phyloP scores from a whole-genome alignment of 1,140 invertebrate genomes.

The Conopomorpha cramerella region DNA sequence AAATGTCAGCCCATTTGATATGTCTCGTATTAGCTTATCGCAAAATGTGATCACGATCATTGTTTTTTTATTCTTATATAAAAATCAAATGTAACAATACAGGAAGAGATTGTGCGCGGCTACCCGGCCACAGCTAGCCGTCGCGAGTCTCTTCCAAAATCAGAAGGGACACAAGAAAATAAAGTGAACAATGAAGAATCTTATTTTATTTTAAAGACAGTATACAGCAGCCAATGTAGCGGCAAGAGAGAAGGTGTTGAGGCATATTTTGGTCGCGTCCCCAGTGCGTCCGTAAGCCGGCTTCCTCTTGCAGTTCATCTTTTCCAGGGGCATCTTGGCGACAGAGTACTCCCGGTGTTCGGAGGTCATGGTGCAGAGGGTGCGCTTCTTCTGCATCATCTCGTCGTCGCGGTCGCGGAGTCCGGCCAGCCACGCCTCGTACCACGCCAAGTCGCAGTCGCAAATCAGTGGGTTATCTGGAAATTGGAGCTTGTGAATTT shows the following conservation, averaged over 20 bases:
- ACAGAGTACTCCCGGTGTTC: slow-evolving; percentile 82
- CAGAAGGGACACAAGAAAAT: slow-evolving; percentile 10
- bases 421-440: slow-evolving; percentile 76
- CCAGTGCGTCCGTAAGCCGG: slow-evolving; percentile 32
- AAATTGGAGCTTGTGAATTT: no score
- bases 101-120: slow-evolving; percentile 23
- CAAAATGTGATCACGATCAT: no score
- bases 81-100: slow-evolving; percentile 15
- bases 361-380: slow-evolving; percentile 73
- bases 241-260: no score
- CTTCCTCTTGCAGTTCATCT: slow-evolving; percentile 78
- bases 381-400: slow-evolving; percentile 83
- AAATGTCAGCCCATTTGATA: slow-evolving; percentile 56
- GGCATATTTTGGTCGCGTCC: no score
- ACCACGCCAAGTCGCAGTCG: slow-evolving; percentile 87
- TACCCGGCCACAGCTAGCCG: slow-evolving; percentile 51
- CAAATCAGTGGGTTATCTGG: slow-evolving; percentile 90
- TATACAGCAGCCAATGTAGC: no score
- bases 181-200: background rate
- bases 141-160: slow-evolving; percentile 27
- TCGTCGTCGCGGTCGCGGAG: slow-evolving; percentile 80
- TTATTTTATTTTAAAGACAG: no score
- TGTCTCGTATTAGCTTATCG: slow-evolving; percentile 51
- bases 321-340: slow-evolving; percentile 77
- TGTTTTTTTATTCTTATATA: slow-evolving; percentile 45